A percentile compares a stretch with the other conserved stretches of the same genome.
Conservation (phyloP, 1,140 invertebrate species). For the Apis florea region DNA sequence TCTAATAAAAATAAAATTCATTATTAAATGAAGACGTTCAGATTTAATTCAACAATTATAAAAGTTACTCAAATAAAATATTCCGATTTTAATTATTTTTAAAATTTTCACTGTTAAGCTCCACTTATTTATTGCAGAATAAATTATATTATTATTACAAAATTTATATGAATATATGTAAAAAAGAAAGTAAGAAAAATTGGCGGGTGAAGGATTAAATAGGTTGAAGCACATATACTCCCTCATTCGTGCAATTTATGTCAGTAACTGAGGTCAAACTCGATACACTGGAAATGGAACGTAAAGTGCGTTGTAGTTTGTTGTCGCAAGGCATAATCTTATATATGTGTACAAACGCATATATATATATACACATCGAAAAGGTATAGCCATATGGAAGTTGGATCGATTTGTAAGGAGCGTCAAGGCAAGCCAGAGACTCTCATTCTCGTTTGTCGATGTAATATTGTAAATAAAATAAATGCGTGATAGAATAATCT, state of each 20-base stretch:
- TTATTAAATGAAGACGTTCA: neutral
- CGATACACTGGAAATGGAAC: conserved; percentile 50
- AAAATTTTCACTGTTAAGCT: conserved; percentile 1
- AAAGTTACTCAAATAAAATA: neutral
- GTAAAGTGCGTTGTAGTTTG: conserved; percentile 50
- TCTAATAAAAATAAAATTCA: no score
- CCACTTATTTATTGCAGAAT: neutral
- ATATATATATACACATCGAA: neutral
- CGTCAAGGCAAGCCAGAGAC: conserved; percentile 76
- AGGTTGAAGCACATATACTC: conserved; percentile 6
- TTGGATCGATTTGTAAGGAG: conserved; percentile 77
- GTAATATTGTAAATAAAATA: conserved; percentile 25
- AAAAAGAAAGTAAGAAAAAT: neutral
- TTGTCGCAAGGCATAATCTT: conserved; percentile 35
- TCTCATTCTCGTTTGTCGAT: conserved; percentile 69
- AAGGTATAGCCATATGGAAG: conserved; percentile 61
- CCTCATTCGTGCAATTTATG: conserved; percentile 34
- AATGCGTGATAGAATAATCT: conserved; percentile 13
- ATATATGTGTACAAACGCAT: neutral
- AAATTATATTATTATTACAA: neutral
- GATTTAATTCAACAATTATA: neutral
- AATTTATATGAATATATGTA: no score
- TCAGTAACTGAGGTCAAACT: conserved; percentile 25
- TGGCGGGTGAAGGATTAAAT: conserved; percentile 19
- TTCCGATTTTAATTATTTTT: neutral